A percentile compares a stretch with the other conserved stretches of the same genome.
phyloP scores from a whole-genome alignment of 2,113 vertebrate species.

The Tupaia chinensis region DNA sequence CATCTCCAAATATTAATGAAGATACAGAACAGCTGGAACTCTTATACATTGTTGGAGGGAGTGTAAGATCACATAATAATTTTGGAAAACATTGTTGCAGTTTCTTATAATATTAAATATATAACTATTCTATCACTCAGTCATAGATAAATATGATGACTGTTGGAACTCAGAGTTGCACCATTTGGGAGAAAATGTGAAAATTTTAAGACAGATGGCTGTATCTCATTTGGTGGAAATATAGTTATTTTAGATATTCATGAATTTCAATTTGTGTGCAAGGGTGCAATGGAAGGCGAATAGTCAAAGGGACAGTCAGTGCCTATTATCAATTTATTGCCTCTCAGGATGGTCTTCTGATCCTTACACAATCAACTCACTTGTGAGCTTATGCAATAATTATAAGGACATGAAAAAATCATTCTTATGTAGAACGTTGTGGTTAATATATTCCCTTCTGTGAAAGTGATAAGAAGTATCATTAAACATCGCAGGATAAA shows the following conservation, averaged over 20 bases:
- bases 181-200: constrained; percentile 3
- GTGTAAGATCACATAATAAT: not conserved
- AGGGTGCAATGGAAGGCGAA: not conserved
- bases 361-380: not conserved
- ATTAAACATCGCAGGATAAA: constrained; percentile 13
- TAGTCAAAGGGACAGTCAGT: not conserved
- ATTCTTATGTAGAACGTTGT: not conserved
- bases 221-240: constrained; percentile 26
- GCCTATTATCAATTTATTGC: not conserved
- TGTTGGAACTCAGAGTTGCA: not conserved
- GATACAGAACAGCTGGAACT: not conserved
- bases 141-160: not conserved
- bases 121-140: not conserved
- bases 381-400: constrained; percentile 5
- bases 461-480: not conserved
- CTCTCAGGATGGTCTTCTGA: constrained; percentile 2
- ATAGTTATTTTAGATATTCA: not conserved
- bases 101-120: constrained; percentile 8
- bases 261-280: not conserved
- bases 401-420: not conserved
- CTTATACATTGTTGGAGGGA: not conserved
- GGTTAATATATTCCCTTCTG: not conserved
- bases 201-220: not conserved
- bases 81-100: constrained; percentile 21
- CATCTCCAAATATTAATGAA: not conserved